Base-by-base conservation (phyloP, 2,888 invertebrate genomes). In the Clistopyga incitator region DNA sequence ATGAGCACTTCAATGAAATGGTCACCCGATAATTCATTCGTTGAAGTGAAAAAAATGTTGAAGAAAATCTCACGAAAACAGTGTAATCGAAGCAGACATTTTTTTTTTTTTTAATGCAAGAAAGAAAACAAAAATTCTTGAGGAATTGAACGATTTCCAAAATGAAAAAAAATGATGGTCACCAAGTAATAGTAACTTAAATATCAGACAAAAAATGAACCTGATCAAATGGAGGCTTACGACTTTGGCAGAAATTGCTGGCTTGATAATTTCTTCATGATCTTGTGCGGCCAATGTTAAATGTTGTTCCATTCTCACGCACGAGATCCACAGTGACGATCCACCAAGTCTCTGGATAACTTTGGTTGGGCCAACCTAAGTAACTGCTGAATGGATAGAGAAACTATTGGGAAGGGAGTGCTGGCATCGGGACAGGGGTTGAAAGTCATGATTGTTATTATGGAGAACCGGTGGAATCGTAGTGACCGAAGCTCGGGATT, bases 401-500 rank as follows among this genome's bases (percentile, higher is more conserved):
- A 67, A 42, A 6, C 52, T 34, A n/a, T 42, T 38, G 64, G 54
- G 52, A 78, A 81, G 75, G 64, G 64, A 65, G 75, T 75, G 56
- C 56, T 52, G 25, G 61, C 20, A 74, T 54, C 47, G 50, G 10
- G 59, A 76, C 70, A 80, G 79, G 85, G 86, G 84, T 85, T 83
- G 84, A 75, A 85, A 84, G 80, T 79, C 71, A 72, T 54, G 70
- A 79, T 83, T 79, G 52, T 81, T 78, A 74, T 81, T 81, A 64
- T 59, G 10, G 50, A 34, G 29, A 50, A 20, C n/a, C 13, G 45
- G 52, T 20, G 70, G 56, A 81, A 68, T 82, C 72, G 78, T 29
- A 68, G 71, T 81, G 65, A 64, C 70, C 15, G 15, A 64, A 77
- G 47, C 59, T 50, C 50, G 25, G 71, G 77, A 91, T 90, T 90